Evolutionary conservation across 2,888 invertebrate species (phyloP).

Genomic region (Drosophila conformis): DNA sequence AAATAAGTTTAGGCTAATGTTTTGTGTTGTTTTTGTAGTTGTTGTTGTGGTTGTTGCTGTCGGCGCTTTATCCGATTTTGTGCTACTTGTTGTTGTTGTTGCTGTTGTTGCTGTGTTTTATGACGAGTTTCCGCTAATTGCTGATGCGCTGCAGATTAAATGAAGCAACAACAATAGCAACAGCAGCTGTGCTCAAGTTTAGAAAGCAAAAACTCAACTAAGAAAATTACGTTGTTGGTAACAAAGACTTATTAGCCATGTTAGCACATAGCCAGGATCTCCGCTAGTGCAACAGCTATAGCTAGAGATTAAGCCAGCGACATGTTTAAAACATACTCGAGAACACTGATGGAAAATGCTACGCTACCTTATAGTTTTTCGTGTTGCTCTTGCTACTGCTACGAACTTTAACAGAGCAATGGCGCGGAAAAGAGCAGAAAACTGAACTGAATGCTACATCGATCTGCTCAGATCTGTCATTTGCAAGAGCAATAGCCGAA

Average conservation of each 20-base stretch:
- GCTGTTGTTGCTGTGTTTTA: conserved; percentile 65
- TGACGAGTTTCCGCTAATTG: conserved; percentile 81
- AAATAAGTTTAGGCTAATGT: conserved; percentile 70
- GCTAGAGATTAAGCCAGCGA: not conserved
- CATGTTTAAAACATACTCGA: not conserved
- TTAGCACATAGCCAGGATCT: not conserved
- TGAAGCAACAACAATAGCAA: conserved; percentile 36
- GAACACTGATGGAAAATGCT: not conserved
- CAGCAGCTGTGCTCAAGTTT: conserved; percentile 51
- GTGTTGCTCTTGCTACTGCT: not conserved
- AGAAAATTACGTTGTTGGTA: conserved; percentile 15
- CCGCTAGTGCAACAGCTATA: not conserved
- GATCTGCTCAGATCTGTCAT: not conserved
- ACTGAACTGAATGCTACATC: not conserved
- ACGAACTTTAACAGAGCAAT: not conserved
- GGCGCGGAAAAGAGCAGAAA: not conserved
- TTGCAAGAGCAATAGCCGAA: not conserved
- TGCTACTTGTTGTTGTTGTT: conserved; percentile 25
- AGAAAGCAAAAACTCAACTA: conserved; percentile 25
- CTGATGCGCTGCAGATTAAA: conserved; percentile 81
- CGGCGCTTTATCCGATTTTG: conserved; percentile 78
- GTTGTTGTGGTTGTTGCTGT: conserved; percentile 60
- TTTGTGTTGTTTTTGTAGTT: conserved; percentile 33
- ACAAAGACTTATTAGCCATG: not conserved
- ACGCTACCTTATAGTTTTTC: too few relatives aligned